Base-by-base conservation (phyloP, 2,797 vertebrate genomes). In the Uromys caudimaculatus region DNA sequence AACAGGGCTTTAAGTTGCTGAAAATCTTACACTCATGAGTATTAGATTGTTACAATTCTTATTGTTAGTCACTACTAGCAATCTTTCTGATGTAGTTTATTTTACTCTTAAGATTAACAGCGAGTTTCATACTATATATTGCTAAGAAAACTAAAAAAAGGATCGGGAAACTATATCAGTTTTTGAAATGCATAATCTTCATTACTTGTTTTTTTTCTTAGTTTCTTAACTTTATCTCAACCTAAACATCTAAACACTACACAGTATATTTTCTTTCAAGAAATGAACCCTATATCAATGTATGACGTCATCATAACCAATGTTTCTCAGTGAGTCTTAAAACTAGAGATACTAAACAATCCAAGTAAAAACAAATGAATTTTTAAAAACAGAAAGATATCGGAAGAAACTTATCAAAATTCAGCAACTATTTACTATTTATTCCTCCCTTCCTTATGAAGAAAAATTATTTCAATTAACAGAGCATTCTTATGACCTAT, bases 391-490 rank as follows among this genome's bases (percentile, higher is more conserved):
- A 5, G 50, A 50, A 64, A 86, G 9, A 94, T 4, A 93, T 6
- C 10, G 93, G 24, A 95, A 83, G 38, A 83, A 96, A 96, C 47
- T 56, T 12, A 87, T 44, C 71, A 95, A 96, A 85, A 87, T 91
- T 67, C 50, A 92, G 89, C 47, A 92, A 87, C 35, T 81, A 89
- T 92, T 90, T 96, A 86, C 27, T 81, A 7, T 86, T 71, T 96
- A 16, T n/a, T 94, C 17, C 77, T 50, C 16, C 11, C 50, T 83
- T 89, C 7, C 69, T 93, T 96, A 97, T 95, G 10, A 23, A 96
- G 92, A 47, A 86, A 96, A 95, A 93, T 90, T 41, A 85, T 87
- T 76, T 73, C 96, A 96, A n/a, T 86, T 62, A 93, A 14, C 47
- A 87, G 60, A 88, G 52, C 41, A 95, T 79, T 93, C 38, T 79